Evolutionary conservation across 1,140 invertebrate species (phyloP).

Genomic region (Amphibalanus amphitrite): DNA sequence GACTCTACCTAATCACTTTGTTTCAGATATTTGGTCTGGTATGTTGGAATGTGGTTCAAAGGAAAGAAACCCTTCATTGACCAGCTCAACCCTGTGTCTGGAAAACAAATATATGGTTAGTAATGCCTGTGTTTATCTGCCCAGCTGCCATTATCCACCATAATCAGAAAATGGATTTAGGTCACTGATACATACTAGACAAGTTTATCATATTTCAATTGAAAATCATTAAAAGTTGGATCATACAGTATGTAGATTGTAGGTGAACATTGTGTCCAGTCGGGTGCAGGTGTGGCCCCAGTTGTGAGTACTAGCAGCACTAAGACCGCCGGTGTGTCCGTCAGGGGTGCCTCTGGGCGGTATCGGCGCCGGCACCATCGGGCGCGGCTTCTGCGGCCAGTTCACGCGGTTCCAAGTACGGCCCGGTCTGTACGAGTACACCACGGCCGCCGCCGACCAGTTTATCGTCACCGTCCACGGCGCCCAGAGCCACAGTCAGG

Average conservation of each 20-base stretch:
- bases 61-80: slow-evolving; percentile 48
- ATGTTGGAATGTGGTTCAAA: slow-evolving; percentile 35
- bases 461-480: slow-evolving; percentile 64
- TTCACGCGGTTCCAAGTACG: slow-evolving; percentile 76
- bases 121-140: not conserved
- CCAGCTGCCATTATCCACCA: slow-evolving; percentile 7
- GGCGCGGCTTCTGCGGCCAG: slow-evolving; percentile 76
- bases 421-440: slow-evolving; percentile 72
- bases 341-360: slow-evolving; percentile 77
- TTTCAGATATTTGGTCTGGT: slow-evolving; percentile 47
- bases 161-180: slow-evolving; percentile 5
- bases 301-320: not conserved
- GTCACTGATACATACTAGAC: not conserved
- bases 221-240: not conserved
- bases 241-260: slow-evolving; percentile 7
- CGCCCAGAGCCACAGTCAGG: slow-evolving; percentile 51
- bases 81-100: slow-evolving; percentile 38
- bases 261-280: slow-evolving; percentile 8
- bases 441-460: slow-evolving; percentile 61
- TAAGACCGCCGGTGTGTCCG: slow-evolving; percentile 16
- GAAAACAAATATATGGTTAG: slow-evolving; percentile 56
- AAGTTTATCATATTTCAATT: not conserved
- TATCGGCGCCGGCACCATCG: slow-evolving; percentile 75
- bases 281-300: not conserved
- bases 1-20: slow-evolving; percentile 18